Evolutionary conservation across 2,113 vertebrate species (phyloP).

Genomic region (Ptilorrhoa leucosticta): DNA sequence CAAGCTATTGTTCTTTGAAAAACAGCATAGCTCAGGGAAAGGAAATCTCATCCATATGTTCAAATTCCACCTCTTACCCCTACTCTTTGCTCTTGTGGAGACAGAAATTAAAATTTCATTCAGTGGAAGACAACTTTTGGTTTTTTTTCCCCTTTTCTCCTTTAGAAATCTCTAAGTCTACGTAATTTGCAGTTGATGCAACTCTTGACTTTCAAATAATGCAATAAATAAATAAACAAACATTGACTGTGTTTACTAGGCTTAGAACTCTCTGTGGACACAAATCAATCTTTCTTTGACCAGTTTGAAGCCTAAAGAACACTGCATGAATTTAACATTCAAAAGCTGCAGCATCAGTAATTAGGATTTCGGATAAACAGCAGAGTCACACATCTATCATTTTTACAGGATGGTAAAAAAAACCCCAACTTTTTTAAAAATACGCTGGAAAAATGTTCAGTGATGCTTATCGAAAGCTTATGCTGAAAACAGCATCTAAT

Average conservation of each 20-base stretch:
- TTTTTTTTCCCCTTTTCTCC: not conserved
- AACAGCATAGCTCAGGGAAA: not conserved
- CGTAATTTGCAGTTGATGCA: not conserved
- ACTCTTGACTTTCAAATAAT: conserved; percentile 25
- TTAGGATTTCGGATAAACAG: conserved; percentile 49
- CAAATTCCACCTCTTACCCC: not conserved
- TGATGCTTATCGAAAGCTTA: conserved; percentile 43
- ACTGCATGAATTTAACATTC: not conserved
- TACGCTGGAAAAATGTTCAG: conserved; percentile 51
- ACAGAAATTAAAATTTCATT: not conserved
- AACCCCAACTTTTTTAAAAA: not conserved
- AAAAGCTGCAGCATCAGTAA: conserved; percentile 1
- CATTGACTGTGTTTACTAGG: not conserved
- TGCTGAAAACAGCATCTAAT: conserved; percentile 40
- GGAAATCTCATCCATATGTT: not conserved
- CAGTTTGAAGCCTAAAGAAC: conserved; percentile 27
- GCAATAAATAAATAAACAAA: conserved; percentile 1
- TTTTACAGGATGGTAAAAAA: conserved; percentile 15
- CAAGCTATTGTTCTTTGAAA: not conserved
- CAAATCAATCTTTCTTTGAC: conserved; percentile 28
- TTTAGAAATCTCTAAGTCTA: not conserved
- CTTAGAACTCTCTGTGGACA: not conserved
- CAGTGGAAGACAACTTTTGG: not conserved
- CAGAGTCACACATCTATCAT: conserved; percentile 30
- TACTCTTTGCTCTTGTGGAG: not conserved